Evolutionary conservation across 1,140 invertebrate species (phyloP).

Genomic region (Tenebrio molitor): DNA sequence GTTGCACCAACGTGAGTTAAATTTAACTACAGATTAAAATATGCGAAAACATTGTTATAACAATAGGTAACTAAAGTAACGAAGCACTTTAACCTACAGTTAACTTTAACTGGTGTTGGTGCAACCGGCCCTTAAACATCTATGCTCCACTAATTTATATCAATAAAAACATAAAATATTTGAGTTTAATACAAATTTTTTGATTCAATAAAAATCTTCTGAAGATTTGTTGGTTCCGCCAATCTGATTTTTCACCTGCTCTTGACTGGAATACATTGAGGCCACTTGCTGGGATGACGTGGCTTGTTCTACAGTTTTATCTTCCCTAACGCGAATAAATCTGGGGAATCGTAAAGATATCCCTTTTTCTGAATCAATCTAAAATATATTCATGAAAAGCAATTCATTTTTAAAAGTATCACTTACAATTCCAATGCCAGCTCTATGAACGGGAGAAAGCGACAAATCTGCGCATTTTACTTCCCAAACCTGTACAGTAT

Average conservation of each 20-base stretch:
- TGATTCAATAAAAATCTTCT: constrained; percentile 79
- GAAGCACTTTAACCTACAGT: no score
- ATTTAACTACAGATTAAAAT: no score
- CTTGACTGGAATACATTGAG: constrained; percentile 88
- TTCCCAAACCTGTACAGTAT: constrained; percentile 95
- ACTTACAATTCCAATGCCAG: constrained; percentile 87
- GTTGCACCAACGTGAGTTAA: no score
- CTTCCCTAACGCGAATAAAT: constrained; percentile 92
- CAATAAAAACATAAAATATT: not conserved
- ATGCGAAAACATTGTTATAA: no score
- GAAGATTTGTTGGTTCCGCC: constrained; percentile 63
- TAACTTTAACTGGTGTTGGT: no score
- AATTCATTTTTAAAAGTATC: constrained; percentile 47
- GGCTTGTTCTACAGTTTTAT: constrained; percentile 94
- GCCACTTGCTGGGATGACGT: constrained; percentile 91
- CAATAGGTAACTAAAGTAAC: no score
- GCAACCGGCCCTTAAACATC: constrained; percentile 3
- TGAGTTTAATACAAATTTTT: constrained; percentile 4
- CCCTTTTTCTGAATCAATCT: constrained; percentile 92
- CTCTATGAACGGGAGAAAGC: constrained; percentile 94
- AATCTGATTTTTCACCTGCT: constrained; percentile 88
- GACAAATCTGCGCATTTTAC: constrained; percentile 99
- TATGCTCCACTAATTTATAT: constrained; percentile 1
- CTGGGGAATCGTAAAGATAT: constrained; percentile 97
- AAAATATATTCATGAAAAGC: constrained; percentile 38